These are phyloP conservation scores for Magallana angulata DNA, from an alignment of 1,140 invertebrate genomes.

Conservation along the genomic window DNA sequence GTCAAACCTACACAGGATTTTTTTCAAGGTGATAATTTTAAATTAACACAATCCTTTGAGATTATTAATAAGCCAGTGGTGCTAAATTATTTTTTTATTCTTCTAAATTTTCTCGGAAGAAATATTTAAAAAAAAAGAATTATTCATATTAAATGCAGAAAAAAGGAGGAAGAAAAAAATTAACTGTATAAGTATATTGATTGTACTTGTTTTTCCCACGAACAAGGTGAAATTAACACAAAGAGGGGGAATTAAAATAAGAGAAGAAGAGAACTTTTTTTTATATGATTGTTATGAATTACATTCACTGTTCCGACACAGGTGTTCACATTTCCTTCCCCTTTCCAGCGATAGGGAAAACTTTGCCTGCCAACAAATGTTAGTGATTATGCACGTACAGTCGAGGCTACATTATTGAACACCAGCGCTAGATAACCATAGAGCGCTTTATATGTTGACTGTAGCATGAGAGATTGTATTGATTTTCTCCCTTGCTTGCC, in stretches of 20 bases:
- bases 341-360: slow-evolving; percentile 8
- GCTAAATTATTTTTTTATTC: too few species aligned
- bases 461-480: slow-evolving; percentile 40
- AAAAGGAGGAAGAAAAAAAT: not conserved
- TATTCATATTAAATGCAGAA: not conserved
- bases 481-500: slow-evolving; percentile 44
- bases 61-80: not conserved
- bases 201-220: not conserved
- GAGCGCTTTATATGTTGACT: slow-evolving; percentile 39
- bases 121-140: not conserved
- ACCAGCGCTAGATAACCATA: slow-evolving; percentile 34
- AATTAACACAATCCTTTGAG: not conserved
- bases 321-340: slow-evolving; percentile 9
- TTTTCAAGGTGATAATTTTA: not conserved
- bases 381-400: slow-evolving; percentile 18
- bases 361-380: slow-evolving; percentile 32
- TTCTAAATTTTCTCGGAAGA: not conserved
- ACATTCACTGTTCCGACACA: not conserved
- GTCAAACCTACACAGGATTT: not conserved
- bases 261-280: not conserved
- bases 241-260: too few species aligned
- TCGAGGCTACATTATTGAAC: slow-evolving; percentile 41
- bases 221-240: not conserved
- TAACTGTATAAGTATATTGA: not conserved
- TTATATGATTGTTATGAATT: not conserved